Percentiles rank a stretch among this genome's conserved stretches.
phyloP scores from a whole-genome alignment of 2,113 vertebrate genomes.

The Dipodomys merriami region DNA sequence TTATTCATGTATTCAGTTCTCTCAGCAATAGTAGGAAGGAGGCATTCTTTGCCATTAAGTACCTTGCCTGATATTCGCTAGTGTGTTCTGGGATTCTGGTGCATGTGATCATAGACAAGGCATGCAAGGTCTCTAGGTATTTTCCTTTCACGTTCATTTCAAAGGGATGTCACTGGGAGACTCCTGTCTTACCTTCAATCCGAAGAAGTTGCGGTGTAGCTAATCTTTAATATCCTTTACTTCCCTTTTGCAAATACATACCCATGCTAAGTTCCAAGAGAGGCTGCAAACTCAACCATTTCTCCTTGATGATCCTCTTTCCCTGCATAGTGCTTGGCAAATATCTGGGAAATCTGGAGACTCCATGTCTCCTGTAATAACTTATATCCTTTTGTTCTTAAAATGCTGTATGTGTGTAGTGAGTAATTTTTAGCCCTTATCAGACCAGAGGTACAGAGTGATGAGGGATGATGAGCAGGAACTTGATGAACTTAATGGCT shows the following conservation, averaged over 20 bases:
- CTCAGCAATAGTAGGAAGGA: neutral
- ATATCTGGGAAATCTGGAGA: neutral
- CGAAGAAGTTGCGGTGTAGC: neutral
- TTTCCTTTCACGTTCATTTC: neutral
- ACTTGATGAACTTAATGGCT: neutral
- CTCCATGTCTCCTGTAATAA: neutral
- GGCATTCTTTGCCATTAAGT: neutral
- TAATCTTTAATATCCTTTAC: neutral
- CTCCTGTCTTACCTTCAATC: neutral
- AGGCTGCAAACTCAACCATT: neutral
- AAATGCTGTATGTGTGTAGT: neutral
- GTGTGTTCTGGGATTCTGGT: neutral
- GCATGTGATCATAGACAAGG: neutral
- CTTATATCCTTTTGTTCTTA: conserved; percentile 11
- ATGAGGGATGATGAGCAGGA: neutral
- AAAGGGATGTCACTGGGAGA: neutral
- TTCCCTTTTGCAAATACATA: too few species aligned
- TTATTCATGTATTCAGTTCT: neutral
- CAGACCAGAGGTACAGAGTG: neutral
- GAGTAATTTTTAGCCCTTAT: neutral
- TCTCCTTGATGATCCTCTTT: neutral
- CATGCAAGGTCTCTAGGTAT: neutral
- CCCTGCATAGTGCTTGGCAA: neutral
- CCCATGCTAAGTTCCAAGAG: neutral
- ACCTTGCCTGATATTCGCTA: neutral